These are phyloP conservation scores for Petrocephalus microphthalmus DNA, from an alignment of 2,113 vertebrate species.

Conservation along the genomic window DNA sequence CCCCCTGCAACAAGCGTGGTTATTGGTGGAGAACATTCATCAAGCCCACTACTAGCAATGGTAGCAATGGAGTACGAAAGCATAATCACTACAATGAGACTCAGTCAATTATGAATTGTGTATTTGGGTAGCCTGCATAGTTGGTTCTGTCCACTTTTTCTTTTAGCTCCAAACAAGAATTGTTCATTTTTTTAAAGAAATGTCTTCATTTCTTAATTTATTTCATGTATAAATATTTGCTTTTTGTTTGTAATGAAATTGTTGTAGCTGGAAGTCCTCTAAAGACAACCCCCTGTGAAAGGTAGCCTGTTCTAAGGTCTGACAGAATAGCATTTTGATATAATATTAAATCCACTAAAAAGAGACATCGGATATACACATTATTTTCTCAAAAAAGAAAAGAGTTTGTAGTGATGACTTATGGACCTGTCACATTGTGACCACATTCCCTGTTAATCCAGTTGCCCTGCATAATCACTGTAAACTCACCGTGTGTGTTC, in stretches of 20 bases:
- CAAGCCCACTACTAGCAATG: neutral
- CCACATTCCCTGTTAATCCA: neutral
- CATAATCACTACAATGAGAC: neutral
- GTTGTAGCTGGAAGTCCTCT: neutral
- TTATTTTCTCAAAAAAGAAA: neutral
- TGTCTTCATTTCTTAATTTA: neutral
- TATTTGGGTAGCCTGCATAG: neutral
- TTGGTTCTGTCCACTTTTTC: neutral
- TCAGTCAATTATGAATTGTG: neutral
- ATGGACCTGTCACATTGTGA: neutral
- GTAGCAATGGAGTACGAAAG: neutral
- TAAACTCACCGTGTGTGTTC: conserved; percentile 10
- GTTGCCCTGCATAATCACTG: neutral
- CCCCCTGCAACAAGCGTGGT: no score
- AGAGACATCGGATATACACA: neutral
- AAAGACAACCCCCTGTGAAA: neutral
- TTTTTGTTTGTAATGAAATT: neutral
- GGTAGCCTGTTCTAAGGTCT: neutral
- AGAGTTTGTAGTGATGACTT: neutral
- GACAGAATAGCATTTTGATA: neutral
- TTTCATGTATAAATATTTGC: neutral
- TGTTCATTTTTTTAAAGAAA: neutral
- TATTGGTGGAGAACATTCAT: neutral
- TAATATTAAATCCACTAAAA: neutral
- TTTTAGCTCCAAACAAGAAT: neutral